A percentile compares a stretch with the other conserved stretches of the same genome.
These are phyloP conservation scores for Gadopsis bispinosus DNA, from an alignment of 2,797 vertebrate species.

Conservation along the genomic window DNA sequence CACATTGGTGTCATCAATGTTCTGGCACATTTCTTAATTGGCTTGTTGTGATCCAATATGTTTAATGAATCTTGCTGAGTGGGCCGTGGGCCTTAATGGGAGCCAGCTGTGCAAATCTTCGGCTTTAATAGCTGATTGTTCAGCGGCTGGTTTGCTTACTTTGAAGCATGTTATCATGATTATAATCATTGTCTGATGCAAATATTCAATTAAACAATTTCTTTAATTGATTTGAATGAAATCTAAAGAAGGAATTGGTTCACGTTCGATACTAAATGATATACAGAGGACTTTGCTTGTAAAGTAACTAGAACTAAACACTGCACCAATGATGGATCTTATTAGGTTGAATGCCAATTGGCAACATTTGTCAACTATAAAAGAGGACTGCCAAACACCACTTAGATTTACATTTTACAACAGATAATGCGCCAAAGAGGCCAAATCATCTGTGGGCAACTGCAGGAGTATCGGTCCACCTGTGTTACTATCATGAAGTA, in stretches of 20 bases:
- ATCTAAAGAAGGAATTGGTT: not conserved
- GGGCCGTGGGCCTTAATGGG: constrained; percentile 64
- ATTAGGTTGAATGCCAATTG: constrained; percentile 46
- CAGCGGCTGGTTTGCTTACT: constrained; percentile 58
- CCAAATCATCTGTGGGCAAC: constrained; percentile 45
- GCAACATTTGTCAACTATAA: constrained; percentile 41
- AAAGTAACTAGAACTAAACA: constrained; percentile 14
- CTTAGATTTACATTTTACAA: constrained; percentile 51
- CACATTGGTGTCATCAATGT: constrained; percentile 48
- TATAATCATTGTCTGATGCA: constrained; percentile 26
- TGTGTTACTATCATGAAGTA: constrained; percentile 46
- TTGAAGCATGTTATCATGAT: constrained; percentile 33
- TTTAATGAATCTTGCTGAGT: constrained; percentile 74
- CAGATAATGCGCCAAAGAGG: constrained; percentile 22
- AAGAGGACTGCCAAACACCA: constrained; percentile 47
- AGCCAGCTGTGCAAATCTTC: constrained; percentile 73
- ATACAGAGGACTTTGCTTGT: not conserved
- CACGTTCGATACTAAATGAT: not conserved
- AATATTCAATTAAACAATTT: constrained; percentile 39
- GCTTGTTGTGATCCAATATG: constrained; percentile 69
- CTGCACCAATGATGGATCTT: constrained; percentile 35
- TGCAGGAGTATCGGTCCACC: constrained; percentile 39
- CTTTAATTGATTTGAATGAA: constrained; percentile 23
- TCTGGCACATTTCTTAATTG: constrained; percentile 63
- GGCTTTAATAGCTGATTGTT: constrained; percentile 69